Evolutionary conservation across 2,113 vertebrate species (phyloP), one percentile per base, ranked within the genome.

Genomic region (Perca schrenkii): DNA sequence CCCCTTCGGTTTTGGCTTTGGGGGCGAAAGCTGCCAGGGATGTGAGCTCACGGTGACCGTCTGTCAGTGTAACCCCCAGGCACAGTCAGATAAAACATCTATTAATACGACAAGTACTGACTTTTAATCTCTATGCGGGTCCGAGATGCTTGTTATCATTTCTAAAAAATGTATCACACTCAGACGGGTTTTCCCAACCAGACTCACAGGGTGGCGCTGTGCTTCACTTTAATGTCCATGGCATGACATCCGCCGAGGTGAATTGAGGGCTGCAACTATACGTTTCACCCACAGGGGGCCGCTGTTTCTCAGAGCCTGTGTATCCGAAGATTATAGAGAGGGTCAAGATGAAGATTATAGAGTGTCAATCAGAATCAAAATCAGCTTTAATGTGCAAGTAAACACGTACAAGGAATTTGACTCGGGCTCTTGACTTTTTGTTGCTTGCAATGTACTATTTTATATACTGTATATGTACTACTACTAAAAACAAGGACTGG

Each of bases 151-250:
- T 67, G 34, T 65, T 58, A 21, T 31, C 22, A 58, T 84, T 47
- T 82, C 22, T 22, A 73, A 25, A 43, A 73, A 40, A 64, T 78
- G 25, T 31, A 15, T 36, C 50, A 47, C 46, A 5, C 53, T 65
- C 89, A 93, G 92, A 94, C 91, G 60, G 72, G 25, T 12, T 79
- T 78, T 93, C 64, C 88, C 77, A 28, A 25, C 62, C 91, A 94
- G 93, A 94, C 94, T 91, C 94, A 88, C 90, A 75, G 31, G 93
- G 88, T 79, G 93, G 92, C 92, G 91, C 93, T 94, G 85, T 90
- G 76, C 36, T 43, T 75, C 60, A 3, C 50, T 58, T 67, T 19
- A 28, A 28, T 49, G 36, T 61, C 64, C 47, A 36, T 85, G 87
- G 86, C 82, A 86, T 82, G 28, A 28, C 28, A 28, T 28, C 28